Percentiles rank a stretch among this genome's conserved stretches.
phyloP scores from a whole-genome alignment of 1,140 invertebrate species.

The Pissodes strobi region DNA sequence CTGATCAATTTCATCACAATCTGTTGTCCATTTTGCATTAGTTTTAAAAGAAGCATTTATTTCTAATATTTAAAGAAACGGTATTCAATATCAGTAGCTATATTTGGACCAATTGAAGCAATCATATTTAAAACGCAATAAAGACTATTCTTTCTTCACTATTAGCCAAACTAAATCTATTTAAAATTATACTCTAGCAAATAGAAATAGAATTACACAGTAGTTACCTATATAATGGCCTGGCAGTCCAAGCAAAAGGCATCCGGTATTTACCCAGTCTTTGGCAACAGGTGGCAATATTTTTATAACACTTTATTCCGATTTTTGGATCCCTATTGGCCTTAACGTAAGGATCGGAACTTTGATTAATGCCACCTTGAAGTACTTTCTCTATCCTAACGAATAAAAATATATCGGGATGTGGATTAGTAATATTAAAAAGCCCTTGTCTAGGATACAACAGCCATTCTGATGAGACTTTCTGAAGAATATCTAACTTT shows the following conservation, averaged over 20 bases:
- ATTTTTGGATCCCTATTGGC: conserved; percentile 76
- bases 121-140: no score
- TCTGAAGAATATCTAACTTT: conserved; percentile 58
- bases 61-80: no score
- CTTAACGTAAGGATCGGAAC: conserved; percentile 85
- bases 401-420: conserved; percentile 87
- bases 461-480: conserved; percentile 68
- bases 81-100: no score
- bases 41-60: no score
- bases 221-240: conserved; percentile 73
- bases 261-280: conserved; percentile 88
- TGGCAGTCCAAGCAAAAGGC: conserved; percentile 94
- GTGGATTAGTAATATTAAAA: conserved; percentile 79
- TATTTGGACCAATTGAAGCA: no score
- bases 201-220: no score
- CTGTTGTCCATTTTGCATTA: no score
- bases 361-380: conserved; percentile 85
- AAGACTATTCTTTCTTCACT: no score
- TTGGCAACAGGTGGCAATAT: conserved; percentile 78
- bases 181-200: neutral
- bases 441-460: conserved; percentile 73
- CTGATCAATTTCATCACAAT: no score
- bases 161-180: no score
- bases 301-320: conserved; percentile 82
- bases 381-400: conserved; percentile 89